Evolutionary conservation across 2,888 invertebrate genomes (phyloP).

Genomic region (Cephus sareptanus): DNA sequence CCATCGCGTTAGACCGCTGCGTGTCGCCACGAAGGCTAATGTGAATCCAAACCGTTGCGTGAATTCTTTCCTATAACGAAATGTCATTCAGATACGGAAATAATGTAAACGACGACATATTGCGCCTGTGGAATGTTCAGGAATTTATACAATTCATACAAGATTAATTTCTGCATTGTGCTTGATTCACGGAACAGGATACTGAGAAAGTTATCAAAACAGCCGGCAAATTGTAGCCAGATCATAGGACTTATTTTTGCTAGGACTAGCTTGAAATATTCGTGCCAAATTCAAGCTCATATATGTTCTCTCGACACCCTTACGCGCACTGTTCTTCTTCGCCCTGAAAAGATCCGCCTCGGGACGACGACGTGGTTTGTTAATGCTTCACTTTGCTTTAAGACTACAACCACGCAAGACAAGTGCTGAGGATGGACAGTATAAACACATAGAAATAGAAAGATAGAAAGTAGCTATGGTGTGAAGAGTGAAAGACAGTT

Average conservation of each 20-base stretch:
- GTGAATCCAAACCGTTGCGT: conserved; percentile 87
- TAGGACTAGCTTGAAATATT: background rate
- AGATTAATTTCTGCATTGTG: background rate
- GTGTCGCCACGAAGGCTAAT: conserved; percentile 88
- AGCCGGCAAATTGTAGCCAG: background rate
- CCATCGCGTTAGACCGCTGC: conserved; percentile 92
- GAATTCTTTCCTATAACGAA: conserved; percentile 77
- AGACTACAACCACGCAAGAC: conserved; percentile 16
- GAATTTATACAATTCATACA: background rate
- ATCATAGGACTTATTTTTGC: background rate
- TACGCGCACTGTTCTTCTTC: background rate
- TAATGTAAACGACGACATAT: background rate
- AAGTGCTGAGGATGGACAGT: conserved; percentile 1
- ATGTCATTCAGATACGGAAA: conserved; percentile 16
- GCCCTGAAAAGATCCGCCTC: background rate
- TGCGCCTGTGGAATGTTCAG: background rate
- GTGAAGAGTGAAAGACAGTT: background rate
- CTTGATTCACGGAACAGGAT: background rate
- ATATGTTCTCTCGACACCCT: background rate
- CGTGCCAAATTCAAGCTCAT: background rate
- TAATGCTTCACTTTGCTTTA: background rate
- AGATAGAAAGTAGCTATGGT: background rate
- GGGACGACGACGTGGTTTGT: background rate
- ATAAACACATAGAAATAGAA: background rate
- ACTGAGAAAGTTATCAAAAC: background rate